Percentiles rank a stretch among this genome's conserved stretches.
Conservation (phyloP, 2,888 invertebrate genomes). For the Mesorhabditis sp. region DNA sequence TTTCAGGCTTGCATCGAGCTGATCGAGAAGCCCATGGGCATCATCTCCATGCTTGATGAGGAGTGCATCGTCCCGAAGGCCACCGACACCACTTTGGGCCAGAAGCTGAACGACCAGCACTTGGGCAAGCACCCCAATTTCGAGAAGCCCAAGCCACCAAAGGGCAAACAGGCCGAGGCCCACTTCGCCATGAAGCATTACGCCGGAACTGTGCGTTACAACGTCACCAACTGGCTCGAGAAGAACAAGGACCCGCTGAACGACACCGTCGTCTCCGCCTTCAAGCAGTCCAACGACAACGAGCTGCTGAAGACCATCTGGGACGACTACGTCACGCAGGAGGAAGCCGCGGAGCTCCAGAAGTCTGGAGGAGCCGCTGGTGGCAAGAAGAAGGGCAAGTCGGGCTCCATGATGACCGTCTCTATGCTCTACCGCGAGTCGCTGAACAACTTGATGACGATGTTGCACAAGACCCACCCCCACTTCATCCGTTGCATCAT, state of each 20-base stretch:
- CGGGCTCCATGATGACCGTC: conserved; percentile 43
- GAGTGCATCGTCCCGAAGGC: conserved; percentile 59
- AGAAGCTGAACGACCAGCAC: conserved; percentile 57
- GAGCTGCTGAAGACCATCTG: conserved; percentile 76
- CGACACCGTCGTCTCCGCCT: conserved; percentile 93
- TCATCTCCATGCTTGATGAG: conserved; percentile 59
- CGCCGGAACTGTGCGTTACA: conserved; percentile 79
- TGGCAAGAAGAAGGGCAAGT: conserved; percentile 42
- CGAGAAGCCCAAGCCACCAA: conserved; percentile 73
- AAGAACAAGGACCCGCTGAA: conserved; percentile 99
- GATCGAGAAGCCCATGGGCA: conserved; percentile 72
- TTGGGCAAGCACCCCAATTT: conserved; percentile 87
- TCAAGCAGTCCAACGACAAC: conserved; percentile 73
- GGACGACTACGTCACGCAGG: conserved; percentile 67
- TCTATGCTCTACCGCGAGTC: conserved; percentile 44
- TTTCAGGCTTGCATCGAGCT: conserved; percentile 81
- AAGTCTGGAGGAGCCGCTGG: conserved; percentile 27
- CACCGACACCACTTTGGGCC: conserved; percentile 56
- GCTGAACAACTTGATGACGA: conserved; percentile 39
- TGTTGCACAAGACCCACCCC: conserved; percentile 68
- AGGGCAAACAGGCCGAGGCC: conserved; percentile 64
- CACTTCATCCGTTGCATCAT: conserved; percentile 99
- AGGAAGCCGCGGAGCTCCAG: conserved; percentile 34
- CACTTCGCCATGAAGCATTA: conserved; percentile 64
- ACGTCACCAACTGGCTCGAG: conserved; percentile 97